Percentiles rank a stretch among this genome's conserved stretches.
Evolutionary conservation across 2,113 vertebrate genomes (phyloP).

Genomic region (Tautogolabrus adspersus): DNA sequence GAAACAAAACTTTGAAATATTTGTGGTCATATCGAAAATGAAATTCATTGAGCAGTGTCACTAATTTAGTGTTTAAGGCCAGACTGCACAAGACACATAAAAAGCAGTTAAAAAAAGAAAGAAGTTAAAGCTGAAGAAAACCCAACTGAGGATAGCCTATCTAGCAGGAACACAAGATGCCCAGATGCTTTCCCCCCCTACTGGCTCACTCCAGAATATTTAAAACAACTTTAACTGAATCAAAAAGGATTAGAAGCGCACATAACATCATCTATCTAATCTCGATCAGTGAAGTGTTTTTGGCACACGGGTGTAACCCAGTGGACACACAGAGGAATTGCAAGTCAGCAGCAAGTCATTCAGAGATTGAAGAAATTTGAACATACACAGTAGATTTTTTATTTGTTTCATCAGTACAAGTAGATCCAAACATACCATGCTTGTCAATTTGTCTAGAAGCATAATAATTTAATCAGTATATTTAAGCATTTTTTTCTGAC

Average conservation of each 20-base stretch:
- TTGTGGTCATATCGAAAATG: neutral
- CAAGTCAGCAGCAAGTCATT: constrained; percentile 3
- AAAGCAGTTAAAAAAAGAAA: too few species aligned
- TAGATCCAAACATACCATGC: neutral
- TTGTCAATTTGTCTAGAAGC: constrained; percentile 14
- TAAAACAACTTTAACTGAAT: neutral
- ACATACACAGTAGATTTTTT: neutral
- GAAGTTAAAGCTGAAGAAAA: too few species aligned
- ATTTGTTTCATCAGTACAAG: constrained; percentile 1
- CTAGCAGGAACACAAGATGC: neutral
- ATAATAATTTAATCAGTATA: neutral
- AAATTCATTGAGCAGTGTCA: neutral
- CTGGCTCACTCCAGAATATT: neutral
- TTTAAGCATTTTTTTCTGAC: neutral
- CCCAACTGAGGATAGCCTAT: neutral
- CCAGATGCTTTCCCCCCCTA: neutral
- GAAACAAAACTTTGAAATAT: too few species aligned
- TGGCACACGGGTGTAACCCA: constrained; percentile 52
- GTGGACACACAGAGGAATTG: constrained; percentile 50
- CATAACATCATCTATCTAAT: neutral
- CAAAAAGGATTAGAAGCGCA: neutral
- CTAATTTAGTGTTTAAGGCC: neutral
- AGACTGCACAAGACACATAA: neutral
- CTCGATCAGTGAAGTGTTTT: constrained; percentile 1
- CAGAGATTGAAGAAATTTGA: neutral